phyloP scores from a whole-genome alignment of 2,113 vertebrate species.

The Passer montanus region DNA sequence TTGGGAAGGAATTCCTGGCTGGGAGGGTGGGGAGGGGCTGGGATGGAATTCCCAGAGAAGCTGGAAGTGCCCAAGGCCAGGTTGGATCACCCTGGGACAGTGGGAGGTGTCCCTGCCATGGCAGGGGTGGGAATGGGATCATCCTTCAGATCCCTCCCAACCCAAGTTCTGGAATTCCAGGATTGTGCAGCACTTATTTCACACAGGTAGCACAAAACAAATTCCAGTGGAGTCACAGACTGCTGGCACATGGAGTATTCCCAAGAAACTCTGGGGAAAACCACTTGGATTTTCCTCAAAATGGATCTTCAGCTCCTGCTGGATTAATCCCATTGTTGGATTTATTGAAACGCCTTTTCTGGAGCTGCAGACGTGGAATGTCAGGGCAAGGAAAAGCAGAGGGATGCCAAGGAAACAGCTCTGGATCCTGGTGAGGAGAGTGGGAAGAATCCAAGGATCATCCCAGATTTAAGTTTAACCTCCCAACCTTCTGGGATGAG shows the following conservation, averaged over 20 bases:
- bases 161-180: not conserved
- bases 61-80: not conserved
- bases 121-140: not conserved
- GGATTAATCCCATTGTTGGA: accelerated
- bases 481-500: not conserved
- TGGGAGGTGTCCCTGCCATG: not conserved
- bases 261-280: not conserved
- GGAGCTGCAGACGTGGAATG: accelerated
- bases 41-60: not conserved
- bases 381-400: not conserved
- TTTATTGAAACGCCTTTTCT: accelerated
- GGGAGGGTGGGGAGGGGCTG: not conserved
- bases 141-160: not conserved
- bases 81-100: accelerated
- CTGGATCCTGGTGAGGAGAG: not conserved
- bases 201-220: accelerated
- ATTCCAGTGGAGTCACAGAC: accelerated
- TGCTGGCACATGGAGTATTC: accelerated
- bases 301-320: not conserved
- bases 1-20: not conserved
- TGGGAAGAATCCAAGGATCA: not conserved
- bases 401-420: not conserved
- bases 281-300: not conserved
- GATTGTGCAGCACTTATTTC: accelerated
- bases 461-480: accelerated